These are phyloP conservation scores for Dasyornis broadbenti DNA, from an alignment of 2,113 vertebrate species.

Conservation along the genomic window DNA sequence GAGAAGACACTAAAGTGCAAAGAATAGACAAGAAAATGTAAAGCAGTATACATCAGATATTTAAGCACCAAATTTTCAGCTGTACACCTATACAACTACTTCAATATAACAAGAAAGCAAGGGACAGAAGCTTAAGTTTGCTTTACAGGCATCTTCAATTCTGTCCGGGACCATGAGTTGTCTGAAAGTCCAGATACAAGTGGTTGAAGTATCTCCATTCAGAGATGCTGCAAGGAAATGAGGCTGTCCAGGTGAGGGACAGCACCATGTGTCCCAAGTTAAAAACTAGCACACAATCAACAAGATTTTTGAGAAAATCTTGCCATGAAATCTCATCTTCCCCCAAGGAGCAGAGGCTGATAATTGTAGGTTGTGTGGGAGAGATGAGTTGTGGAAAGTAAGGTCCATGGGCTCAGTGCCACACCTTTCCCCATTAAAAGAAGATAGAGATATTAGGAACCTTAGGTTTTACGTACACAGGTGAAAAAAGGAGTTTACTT, in stretches of 20 bases:
- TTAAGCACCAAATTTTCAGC: not conserved
- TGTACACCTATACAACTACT: not conserved
- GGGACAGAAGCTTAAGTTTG: not conserved
- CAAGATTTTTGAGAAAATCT: not conserved
- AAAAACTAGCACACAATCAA: not conserved
- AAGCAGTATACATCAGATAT: not conserved
- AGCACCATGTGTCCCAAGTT: not conserved
- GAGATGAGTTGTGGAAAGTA: not conserved
- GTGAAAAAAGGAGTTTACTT: not conserved
- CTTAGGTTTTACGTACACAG: not conserved
- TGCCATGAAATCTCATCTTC: not conserved
- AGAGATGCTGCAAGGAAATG: not conserved
- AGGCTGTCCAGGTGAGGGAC: not conserved
- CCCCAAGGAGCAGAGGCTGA: not conserved
- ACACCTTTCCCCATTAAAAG: not conserved
- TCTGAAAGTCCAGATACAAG: not conserved
- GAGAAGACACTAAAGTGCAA: not conserved
- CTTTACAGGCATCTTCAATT: not conserved
- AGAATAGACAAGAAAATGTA: not conserved
- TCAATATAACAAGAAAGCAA: not conserved
- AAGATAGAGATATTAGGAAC: not conserved
- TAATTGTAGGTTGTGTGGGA: not conserved
- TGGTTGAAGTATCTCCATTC: not conserved
- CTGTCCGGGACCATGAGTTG: not conserved
- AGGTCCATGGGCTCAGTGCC: not conserved